Conservation (phyloP, 2,797 vertebrate species). For the Malacoraja senta region DNA sequence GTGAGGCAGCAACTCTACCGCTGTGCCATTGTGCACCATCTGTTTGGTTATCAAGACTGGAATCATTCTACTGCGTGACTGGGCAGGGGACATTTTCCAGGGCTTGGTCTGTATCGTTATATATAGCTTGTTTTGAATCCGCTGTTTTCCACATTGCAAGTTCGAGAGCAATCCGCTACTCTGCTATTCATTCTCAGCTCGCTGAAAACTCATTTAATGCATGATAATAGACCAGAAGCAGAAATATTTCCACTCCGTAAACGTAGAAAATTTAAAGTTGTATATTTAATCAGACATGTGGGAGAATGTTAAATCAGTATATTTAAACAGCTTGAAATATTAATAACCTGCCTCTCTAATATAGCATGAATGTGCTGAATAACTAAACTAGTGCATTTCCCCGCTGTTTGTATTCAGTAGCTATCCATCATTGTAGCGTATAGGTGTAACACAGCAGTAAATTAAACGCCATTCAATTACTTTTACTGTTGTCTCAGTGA, state of each 20-base stretch:
- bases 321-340: conserved; percentile 14
- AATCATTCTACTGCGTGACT: background rate
- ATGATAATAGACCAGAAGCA: background rate
- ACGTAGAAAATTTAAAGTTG: background rate
- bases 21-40: too few species aligned
- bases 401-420: background rate
- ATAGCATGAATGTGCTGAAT: background rate
- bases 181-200: background rate
- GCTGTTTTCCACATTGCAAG: background rate
- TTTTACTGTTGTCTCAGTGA: background rate
- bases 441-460: conserved; percentile 24
- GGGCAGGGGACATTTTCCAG: background rate
- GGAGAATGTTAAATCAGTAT: background rate
- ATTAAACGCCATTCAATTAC: conserved; percentile 27
- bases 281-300: conserved; percentile 17
- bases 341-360: conserved; percentile 8
- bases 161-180: background rate
- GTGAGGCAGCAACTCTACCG: too few species aligned
- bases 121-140: conserved; percentile 3
- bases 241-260: conserved; percentile 10
- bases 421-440: background rate
- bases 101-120: background rate
- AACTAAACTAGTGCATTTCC: background rate
- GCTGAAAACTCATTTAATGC: background rate
- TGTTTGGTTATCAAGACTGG: background rate